A percentile compares a stretch with the other conserved stretches of the same genome.
phyloP scores from a whole-genome alignment of 2,797 vertebrate species.

The Argyrosomus regius region DNA sequence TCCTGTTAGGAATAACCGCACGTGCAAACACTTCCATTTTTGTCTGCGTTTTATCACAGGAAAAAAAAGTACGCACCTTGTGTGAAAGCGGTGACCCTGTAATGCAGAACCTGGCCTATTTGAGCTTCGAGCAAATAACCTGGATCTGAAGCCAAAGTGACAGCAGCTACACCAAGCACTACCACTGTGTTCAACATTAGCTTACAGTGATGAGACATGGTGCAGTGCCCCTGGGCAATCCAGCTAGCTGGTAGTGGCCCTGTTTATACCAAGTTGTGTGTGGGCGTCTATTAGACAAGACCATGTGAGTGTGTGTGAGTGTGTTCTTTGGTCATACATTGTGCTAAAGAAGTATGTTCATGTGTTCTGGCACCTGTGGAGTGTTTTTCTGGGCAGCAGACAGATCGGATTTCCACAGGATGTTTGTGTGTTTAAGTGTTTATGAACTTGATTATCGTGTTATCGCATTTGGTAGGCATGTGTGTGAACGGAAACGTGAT shows the following conservation, averaged over 20 bases:
- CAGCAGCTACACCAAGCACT: conserved; percentile 63
- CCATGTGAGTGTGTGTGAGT: conserved; percentile 4
- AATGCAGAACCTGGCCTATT: conserved; percentile 59
- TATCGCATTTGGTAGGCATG: conserved; percentile 16
- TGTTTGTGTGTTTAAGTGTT: conserved; percentile 45
- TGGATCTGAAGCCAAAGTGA: conserved; percentile 80
- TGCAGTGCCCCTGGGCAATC: conserved; percentile 56
- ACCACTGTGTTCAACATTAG: conserved; percentile 64
- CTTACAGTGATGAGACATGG: conserved; percentile 69
- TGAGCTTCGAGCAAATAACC: conserved; percentile 66
- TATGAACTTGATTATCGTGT: background rate
- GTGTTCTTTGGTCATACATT: conserved; percentile 36
- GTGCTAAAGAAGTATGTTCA: conserved; percentile 34
- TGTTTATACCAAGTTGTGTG: conserved; percentile 51
- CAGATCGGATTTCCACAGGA: conserved; percentile 26
- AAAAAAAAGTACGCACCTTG: conserved; percentile 43
- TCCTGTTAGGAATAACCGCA: conserved; percentile 50
- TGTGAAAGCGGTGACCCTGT: conserved; percentile 61
- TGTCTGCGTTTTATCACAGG: conserved; percentile 36
- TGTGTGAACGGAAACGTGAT: conserved; percentile 10
- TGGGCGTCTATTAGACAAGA: conserved; percentile 19
- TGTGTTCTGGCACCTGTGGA: conserved; percentile 32
- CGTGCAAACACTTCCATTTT: conserved; percentile 42
- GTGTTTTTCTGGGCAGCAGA: conserved; percentile 26
- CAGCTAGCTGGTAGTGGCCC: conserved; percentile 56